Conservation (phyloP, 1,140 invertebrate genomes). For the Papilio glaucus region DNA sequence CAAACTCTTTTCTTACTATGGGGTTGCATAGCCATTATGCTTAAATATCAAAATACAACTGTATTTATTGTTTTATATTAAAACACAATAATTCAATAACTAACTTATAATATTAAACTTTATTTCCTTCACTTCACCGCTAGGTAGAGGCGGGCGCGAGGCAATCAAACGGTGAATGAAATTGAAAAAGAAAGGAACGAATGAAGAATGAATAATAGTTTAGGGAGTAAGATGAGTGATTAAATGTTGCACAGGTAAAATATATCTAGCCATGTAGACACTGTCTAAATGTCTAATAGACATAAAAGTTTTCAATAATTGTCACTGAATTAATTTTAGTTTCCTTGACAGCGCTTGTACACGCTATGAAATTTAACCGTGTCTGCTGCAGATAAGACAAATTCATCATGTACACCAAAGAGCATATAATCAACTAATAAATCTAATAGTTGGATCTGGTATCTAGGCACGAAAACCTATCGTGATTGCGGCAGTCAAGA, state of each 20-base stretch:
- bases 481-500: too few relatives aligned
- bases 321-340: neutral
- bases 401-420: too few relatives aligned
- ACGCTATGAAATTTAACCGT: too few relatives aligned
- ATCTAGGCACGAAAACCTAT: too few relatives aligned
- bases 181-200: slow-evolving; percentile 18
- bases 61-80: neutral
- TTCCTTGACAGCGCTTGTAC: too few relatives aligned
- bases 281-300: too few relatives aligned
- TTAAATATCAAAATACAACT: slow-evolving; percentile 25
- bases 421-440: too few relatives aligned
- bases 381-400: too few relatives aligned
- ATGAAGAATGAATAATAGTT: neutral
- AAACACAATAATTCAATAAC: neutral
- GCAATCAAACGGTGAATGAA: slow-evolving; percentile 34
- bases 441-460: too few relatives aligned
- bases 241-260: slow-evolving; percentile 1
- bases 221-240: neutral
- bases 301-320: neutral
- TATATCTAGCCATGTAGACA: neutral
- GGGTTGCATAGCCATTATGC: slow-evolving; percentile 87
- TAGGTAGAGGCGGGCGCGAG: slow-evolving; percentile 11
- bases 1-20: slow-evolving; percentile 97
- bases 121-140: slow-evolving; percentile 22
- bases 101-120: slow-evolving; percentile 28